Conservation (phyloP, 2,888 invertebrate genomes). For the Agriopis leucophaearia region DNA sequence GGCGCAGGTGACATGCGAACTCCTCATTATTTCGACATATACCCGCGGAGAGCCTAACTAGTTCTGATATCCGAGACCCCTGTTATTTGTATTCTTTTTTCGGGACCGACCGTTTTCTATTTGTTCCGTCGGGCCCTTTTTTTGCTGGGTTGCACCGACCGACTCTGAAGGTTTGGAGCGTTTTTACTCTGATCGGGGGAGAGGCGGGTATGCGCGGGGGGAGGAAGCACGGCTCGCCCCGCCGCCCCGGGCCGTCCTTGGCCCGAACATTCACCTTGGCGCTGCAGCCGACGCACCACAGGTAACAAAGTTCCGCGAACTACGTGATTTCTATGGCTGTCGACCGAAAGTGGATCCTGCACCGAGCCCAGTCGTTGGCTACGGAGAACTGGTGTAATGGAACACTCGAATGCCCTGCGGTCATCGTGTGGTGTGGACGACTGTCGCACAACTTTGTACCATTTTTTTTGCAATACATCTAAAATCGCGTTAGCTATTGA, state of each 20-base stretch:
- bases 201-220: slow-evolving; percentile 51
- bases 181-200: slow-evolving; percentile 75
- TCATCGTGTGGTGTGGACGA: slow-evolving; percentile 36
- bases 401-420: slow-evolving; percentile 33
- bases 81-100: slow-evolving; percentile 76
- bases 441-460: slow-evolving; percentile 53
- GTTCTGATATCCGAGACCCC: slow-evolving; percentile 79
- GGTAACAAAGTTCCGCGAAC: slow-evolving; percentile 87
- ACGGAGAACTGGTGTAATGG: slow-evolving; percentile 39
- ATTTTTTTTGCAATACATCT: slow-evolving; percentile 63
- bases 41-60: slow-evolving; percentile 65
- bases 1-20: slow-evolving; percentile 82
- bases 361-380: slow-evolving; percentile 52
- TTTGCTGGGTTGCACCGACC: slow-evolving; percentile 80
- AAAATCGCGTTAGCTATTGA: slow-evolving; percentile 55
- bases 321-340: slow-evolving; percentile 84
- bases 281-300: slow-evolving; percentile 81
- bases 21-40: slow-evolving; percentile 69
- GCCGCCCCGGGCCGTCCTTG: slow-evolving; percentile 82
- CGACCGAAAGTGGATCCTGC: slow-evolving; percentile 80
- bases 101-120: slow-evolving; percentile 77
- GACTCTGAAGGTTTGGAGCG: slow-evolving; percentile 78
- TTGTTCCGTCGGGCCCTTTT: slow-evolving; percentile 84
- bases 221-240: slow-evolving; percentile 69
- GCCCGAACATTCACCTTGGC: slow-evolving; percentile 86